These are phyloP conservation scores for Ctenosaura bakeri DNA, from an alignment of 2,797 vertebrate species.

Conservation along the genomic window DNA sequence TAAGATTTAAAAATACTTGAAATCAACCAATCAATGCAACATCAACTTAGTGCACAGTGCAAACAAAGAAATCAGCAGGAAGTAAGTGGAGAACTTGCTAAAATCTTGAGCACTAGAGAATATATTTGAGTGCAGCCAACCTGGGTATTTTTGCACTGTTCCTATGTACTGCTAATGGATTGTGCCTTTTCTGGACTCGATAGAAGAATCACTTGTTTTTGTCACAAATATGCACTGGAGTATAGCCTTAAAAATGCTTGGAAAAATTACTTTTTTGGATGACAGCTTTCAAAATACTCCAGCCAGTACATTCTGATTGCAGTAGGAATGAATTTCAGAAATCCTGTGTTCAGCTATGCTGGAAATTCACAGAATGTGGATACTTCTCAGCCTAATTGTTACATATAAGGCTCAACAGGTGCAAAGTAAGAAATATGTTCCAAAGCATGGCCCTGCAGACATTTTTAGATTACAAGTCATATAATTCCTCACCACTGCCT, in stretches of 20 bases:
- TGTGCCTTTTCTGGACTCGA: not conserved
- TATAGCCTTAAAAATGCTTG: not conserved
- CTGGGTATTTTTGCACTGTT: not conserved
- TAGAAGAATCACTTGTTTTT: not conserved
- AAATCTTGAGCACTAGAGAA: not conserved
- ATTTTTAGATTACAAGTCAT: not conserved
- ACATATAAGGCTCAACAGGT: no score
- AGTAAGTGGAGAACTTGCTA: not conserved
- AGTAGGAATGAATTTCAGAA: not conserved
- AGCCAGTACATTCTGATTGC: no score
- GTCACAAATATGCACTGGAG: not conserved
- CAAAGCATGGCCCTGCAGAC: not conserved
- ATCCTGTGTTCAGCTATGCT: not conserved
- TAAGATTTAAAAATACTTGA: no score
- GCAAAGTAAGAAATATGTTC: no score
- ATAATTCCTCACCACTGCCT: not conserved
- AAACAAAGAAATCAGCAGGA: not conserved
- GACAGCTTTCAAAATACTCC: no score
- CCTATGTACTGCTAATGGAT: not conserved
- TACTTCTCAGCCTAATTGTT: not conserved
- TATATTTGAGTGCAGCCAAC: not conserved
- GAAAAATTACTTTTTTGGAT: no score
- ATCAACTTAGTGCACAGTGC: not conserved
- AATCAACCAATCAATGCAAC: not conserved
- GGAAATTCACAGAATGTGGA: not conserved